Percentiles rank a stretch among this genome's conserved stretches.
phyloP scores from a whole-genome alignment of 2,888 invertebrate genomes.

The Tenthredo distinguenda region DNA sequence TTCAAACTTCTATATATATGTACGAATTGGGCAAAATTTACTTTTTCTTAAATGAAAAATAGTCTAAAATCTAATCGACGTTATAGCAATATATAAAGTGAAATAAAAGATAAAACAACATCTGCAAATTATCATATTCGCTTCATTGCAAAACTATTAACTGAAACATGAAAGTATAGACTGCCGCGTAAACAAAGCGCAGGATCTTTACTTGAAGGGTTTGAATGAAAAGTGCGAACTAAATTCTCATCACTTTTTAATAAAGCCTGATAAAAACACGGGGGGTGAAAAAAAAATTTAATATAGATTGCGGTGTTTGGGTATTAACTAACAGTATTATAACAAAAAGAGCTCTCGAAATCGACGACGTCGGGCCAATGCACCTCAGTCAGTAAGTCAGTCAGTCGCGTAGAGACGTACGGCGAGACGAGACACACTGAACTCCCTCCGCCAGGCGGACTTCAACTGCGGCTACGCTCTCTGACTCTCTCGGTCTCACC shows the following conservation, averaged over 20 bases:
- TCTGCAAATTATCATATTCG: neutral
- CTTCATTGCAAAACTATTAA: neutral
- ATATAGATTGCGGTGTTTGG: neutral
- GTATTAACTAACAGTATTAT: neutral
- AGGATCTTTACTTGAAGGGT: neutral
- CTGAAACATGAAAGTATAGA: neutral
- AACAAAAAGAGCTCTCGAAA: neutral
- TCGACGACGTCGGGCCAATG: neutral
- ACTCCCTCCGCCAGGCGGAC: slow-evolving; percentile 55
- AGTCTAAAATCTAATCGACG: neutral
- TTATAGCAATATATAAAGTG: neutral
- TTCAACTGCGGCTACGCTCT: slow-evolving; percentile 55
- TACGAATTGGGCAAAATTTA: neutral
- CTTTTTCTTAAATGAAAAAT: neutral
- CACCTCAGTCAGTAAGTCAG: slow-evolving; percentile 38
- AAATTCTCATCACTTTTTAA: neutral
- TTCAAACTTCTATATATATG: neutral
- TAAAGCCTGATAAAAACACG: neutral
- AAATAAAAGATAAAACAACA: neutral
- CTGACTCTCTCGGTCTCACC: slow-evolving; percentile 32
- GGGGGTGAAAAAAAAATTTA: neutral
- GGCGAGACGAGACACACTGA: slow-evolving; percentile 37
- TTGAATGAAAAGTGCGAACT: neutral
- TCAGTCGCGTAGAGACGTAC: slow-evolving; percentile 25
- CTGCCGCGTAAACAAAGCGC: neutral